Evolutionary conservation across 2,888 invertebrate genomes (phyloP).

Genomic region (Limnephilus auricula): DNA sequence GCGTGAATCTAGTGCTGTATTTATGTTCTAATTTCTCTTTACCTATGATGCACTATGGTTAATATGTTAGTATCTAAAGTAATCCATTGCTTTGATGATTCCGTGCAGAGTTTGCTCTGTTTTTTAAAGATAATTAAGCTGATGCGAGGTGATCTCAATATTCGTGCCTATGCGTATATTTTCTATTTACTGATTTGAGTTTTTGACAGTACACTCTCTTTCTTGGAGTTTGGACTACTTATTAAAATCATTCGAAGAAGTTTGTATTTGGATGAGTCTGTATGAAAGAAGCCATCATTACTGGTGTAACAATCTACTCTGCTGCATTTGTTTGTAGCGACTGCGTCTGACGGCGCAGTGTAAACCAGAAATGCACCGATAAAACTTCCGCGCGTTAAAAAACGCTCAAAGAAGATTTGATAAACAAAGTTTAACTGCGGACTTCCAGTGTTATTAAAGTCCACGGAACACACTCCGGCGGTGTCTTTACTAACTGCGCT

Average conservation of each 20-base stretch:
- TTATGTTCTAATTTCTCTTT: too few relatives aligned
- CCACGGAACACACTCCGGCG: slow-evolving; percentile 48
- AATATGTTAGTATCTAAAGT: too few relatives aligned
- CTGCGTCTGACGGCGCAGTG: slow-evolving; percentile 36
- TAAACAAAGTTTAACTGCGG: slow-evolving; percentile 65
- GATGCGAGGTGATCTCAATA: background rate
- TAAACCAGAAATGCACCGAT: slow-evolving; percentile 57
- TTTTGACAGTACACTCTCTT: background rate
- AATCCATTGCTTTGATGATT: background rate
- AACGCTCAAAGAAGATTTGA: slow-evolving; percentile 58
- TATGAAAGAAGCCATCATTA: background rate
- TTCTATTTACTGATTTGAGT: background rate
- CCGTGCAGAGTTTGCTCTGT: background rate
- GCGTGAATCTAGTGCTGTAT: too few relatives aligned
- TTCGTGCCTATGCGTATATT: background rate
- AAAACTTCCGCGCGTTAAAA: slow-evolving; percentile 57
- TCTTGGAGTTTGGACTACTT: background rate
- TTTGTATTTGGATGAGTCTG: background rate
- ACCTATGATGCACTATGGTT: too few relatives aligned
- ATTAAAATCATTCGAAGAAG: background rate
- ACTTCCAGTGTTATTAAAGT: slow-evolving; percentile 58
- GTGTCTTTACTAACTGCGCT: slow-evolving; percentile 60
- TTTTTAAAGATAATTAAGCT: background rate
- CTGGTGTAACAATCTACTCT: background rate
- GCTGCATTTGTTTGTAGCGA: background rate